These are phyloP conservation scores for Scolopax bukidnonensis DNA, from an alignment of 2,797 vertebrate genomes.

Conservation along the genomic window DNA sequence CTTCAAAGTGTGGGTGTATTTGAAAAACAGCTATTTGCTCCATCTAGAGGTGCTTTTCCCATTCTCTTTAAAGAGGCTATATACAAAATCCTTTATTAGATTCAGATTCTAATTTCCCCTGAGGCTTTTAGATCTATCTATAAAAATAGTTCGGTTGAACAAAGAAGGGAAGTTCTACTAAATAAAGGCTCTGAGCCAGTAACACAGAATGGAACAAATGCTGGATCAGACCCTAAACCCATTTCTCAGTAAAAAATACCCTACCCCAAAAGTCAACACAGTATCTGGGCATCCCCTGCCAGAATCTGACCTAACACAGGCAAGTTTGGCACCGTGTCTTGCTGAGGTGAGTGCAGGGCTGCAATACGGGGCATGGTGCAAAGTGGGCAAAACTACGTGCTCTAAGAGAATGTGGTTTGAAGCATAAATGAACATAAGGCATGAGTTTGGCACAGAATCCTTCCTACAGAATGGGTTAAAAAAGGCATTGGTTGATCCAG, in stretches of 20 bases:
- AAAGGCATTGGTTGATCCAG: not conserved
- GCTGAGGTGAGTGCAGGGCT: fast-evolving
- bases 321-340: not conserved
- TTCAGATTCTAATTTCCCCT: constrained; percentile 2
- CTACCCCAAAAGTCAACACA: not conserved
- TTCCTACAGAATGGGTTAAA: not conserved
- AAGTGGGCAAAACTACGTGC: not conserved
- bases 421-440: not conserved
- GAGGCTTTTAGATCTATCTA: not conserved
- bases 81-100: not conserved
- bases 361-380: fast-evolving
- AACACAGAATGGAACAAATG: constrained; percentile 20
- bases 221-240: not conserved
- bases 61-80: not conserved
- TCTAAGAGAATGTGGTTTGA: fast-evolving
- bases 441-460: not conserved
- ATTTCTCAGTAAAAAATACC: not conserved
- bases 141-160: constrained; percentile 37
- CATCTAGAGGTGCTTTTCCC: not conserved
- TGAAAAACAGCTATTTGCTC: constrained; percentile 11
- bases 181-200: constrained; percentile 42
- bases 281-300: not conserved
- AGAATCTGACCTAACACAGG: not conserved
- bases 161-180: constrained; percentile 53
- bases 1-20: not conserved